A percentile compares a stretch with the other conserved stretches of the same genome.
Evolutionary conservation across 2,888 invertebrate genomes (phyloP).

Genomic region (Sphecodes monilicornis): DNA sequence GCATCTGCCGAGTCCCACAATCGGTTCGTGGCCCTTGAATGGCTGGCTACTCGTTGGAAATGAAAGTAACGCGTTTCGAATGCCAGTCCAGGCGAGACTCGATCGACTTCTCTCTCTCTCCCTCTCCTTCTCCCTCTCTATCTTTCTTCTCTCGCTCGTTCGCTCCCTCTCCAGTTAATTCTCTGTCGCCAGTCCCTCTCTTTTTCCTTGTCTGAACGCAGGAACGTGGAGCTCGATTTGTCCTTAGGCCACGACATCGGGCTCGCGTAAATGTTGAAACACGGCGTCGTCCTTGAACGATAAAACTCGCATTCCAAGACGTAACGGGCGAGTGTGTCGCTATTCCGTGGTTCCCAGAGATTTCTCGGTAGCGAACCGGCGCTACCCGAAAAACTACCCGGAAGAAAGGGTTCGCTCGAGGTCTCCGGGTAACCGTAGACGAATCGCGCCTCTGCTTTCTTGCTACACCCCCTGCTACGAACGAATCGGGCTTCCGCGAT

Average conservation of each 20-base stretch:
- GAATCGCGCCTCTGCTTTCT: not conserved
- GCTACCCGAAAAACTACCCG: not conserved
- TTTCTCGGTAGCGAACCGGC: conserved; percentile 4
- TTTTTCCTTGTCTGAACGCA: conserved; percentile 19
- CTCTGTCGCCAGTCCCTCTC: not conserved
- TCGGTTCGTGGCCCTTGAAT: conserved; percentile 70
- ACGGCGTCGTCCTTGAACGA: conserved; percentile 79
- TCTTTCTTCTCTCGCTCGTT: not conserved
- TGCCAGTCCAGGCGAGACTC: conserved; percentile 56
- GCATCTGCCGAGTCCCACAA: conserved; percentile 41
- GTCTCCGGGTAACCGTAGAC: not conserved
- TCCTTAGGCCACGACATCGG: conserved; percentile 57
- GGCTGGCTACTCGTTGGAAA: conserved; percentile 69
- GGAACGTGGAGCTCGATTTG: conserved; percentile 44
- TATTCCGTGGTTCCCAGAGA: conserved; percentile 25
- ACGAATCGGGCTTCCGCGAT: conserved; percentile 28
- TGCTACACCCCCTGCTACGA: not conserved
- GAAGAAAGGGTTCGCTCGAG: not conserved
- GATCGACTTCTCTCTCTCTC: conserved; percentile 32
- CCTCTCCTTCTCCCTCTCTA: not conserved
- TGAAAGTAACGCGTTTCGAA: conserved; percentile 74
- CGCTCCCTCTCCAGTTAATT: not conserved
- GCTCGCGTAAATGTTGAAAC: conserved; percentile 68
- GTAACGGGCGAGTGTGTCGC: conserved; percentile 4
- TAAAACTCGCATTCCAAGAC: conserved; percentile 72